Base-by-base conservation (phyloP, 2,888 invertebrate species). In the Ormyrus pomaceus region DNA sequence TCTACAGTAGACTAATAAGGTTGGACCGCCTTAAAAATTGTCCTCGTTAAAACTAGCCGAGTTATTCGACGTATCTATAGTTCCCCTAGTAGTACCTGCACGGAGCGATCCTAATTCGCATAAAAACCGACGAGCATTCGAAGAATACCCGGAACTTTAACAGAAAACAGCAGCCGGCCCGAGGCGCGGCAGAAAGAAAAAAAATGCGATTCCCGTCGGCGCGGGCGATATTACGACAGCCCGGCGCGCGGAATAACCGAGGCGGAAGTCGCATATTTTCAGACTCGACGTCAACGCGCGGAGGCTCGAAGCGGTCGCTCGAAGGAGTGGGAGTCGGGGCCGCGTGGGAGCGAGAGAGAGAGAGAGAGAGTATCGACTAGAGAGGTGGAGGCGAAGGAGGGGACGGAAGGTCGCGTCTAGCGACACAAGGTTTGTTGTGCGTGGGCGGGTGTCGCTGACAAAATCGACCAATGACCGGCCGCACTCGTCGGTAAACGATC, bases 401-500 rank as follows among this genome's bases (percentile, higher is more conserved):
- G 72, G 55, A 45, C 46, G 46, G n/a, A 46, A 62, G 46, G 62
- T 62, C 59, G 70, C 69, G 56, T 62, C 62, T 5, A 34, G 69
- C 56, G 55, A 46, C 70, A 51, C 48, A 4, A 78, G 62, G 68
- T 61, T 69, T 34, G 61, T 59, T 55, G 69, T 77, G 86, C 87
- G 90, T 89, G 90, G 90, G 90, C 90, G 90, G 89, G 89, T 89
- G 87, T 90, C 89, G 86, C 88, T 90, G 88, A 90, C 89, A 89
- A 89, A 89, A 89, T 87, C 87, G 85, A 88, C 90, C 90, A 90
- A 90, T 90, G 85, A 85, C 85, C 81, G 84, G 82, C 82, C 85
- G 81, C 85, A 85, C 83, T 82, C 77, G 84, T 79, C 84, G 87
- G 90, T 90, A 90, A 90, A 88, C 87, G 90, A 90, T 90, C 89